phyloP scores from a whole-genome alignment of 1,140 invertebrate species.

The Aphelinus certus region DNA sequence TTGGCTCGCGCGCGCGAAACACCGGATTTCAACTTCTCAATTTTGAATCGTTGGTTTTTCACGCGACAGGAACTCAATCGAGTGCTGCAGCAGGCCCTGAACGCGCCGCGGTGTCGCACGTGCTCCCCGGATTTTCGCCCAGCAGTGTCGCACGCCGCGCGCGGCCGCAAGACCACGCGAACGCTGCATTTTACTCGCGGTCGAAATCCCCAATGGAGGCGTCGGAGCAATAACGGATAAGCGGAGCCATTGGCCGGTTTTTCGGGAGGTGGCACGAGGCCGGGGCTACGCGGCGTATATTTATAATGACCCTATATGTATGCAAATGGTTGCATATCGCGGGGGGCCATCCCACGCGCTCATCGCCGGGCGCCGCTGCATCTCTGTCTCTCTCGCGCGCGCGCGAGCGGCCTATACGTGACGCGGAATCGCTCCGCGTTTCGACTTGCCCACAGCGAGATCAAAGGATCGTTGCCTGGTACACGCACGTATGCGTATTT shows the following conservation, averaged over 20 bases:
- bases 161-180: too few relatives aligned
- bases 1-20: too few relatives aligned
- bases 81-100: too few relatives aligned
- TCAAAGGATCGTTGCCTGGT: conserved; percentile 16
- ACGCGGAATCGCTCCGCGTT: conserved; percentile 6
- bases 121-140: too few relatives aligned
- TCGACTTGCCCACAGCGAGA: conserved; percentile 8
- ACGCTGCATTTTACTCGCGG: too few relatives aligned
- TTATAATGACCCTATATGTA: conserved; percentile 68
- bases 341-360: conserved; percentile 38
- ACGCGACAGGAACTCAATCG: too few relatives aligned
- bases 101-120: too few relatives aligned
- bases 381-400: neutral
- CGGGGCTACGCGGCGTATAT: conserved; percentile 50
- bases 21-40: too few relatives aligned
- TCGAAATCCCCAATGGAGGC: conserved; percentile 4
- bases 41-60: too few relatives aligned
- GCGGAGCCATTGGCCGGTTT: conserved; percentile 59
- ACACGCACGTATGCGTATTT: neutral
- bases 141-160: too few relatives aligned
- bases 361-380: neutral
- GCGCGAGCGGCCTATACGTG: conserved; percentile 6
- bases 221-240: conserved; percentile 62
- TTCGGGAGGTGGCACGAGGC: conserved; percentile 28
- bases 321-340: conserved; percentile 66